Base-by-base conservation (phyloP, 2,888 invertebrate genomes). In the Morinoia aosen region DNA sequence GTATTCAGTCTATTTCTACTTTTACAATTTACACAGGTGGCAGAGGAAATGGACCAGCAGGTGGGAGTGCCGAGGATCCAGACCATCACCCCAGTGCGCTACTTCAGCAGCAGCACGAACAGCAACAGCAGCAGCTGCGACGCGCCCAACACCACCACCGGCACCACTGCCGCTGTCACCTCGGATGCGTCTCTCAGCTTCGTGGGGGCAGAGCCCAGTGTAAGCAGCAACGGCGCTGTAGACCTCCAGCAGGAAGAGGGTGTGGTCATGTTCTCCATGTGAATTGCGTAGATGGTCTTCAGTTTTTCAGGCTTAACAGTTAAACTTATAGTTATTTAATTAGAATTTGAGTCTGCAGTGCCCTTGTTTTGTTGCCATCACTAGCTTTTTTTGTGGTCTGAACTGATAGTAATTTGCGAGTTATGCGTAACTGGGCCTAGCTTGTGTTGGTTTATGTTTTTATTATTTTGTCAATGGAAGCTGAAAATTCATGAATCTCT, bases 21-120 rank as follows among this genome's bases (percentile, higher is more conserved):
- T 48, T 4, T 48, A 48, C 48, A 2, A 48, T 8, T 76, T 0
- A 7, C 48, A 10, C 93, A 96, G 96, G 96, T 96, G 88, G 96
- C 96, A 39, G 96, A 96, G 91, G 96, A 96, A 91, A 96, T 96
- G 96, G 96, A 96, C 61, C 96, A 96, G 95, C 94, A 96, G 91
- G 95, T 95, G 58, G 96, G 95, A 39, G 95, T 93, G 33, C n/a
- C 58, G 8, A 19, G 93, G 11, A 33, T 93, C 25, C 93, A 93
- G 58, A 93, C 56, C 11, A 93, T 93, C 56, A 93, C 93, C 19
- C 93, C 93, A n/a, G 93, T 93, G 93, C 93, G 48, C 7, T 93
- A 93, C 93, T 93, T 93, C 93, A 93, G 93, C 25, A 57, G 57
- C 57, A 57, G 57, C 57, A 57, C 33, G 19, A 57, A 48, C 93